Percentiles rank a stretch among this genome's conserved stretches.
phyloP scores from a whole-genome alignment of 2,888 invertebrate species.

The Helleia helle region DNA sequence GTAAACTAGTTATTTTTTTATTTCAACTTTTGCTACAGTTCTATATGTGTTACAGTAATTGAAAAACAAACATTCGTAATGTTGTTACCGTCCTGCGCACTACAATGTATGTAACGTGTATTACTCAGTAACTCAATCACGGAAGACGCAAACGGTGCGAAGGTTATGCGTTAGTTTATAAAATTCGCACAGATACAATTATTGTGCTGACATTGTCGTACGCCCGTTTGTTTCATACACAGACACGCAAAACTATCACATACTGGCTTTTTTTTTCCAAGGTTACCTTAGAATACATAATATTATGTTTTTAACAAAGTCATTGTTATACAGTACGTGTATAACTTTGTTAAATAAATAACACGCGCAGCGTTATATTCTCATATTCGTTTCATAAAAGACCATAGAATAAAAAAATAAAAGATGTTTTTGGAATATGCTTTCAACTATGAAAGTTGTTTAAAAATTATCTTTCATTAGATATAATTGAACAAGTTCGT shows the following conservation, averaged over 20 bases:
- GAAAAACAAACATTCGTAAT: not conserved
- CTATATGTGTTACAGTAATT: too few species aligned
- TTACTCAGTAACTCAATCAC: constrained; percentile 20
- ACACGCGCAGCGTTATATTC: too few species aligned
- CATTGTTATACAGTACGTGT: too few species aligned
- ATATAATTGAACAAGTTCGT: constrained; percentile 16
- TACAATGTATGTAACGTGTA: not conserved
- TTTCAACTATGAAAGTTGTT: not conserved
- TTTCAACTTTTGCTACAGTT: too few species aligned
- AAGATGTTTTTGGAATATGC: too few species aligned
- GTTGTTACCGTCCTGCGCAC: too few species aligned
- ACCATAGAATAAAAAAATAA: too few species aligned
- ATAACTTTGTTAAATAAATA: too few species aligned
- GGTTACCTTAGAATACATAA: not conserved
- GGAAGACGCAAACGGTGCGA: constrained; percentile 28
- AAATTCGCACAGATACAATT: constrained; percentile 14
- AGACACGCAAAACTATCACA: constrained; percentile 1
- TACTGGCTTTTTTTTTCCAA: constrained; percentile 5
- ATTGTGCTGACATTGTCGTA: constrained; percentile 17
- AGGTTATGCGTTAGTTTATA: constrained; percentile 23
- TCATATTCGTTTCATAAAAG: too few species aligned
- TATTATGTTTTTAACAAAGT: too few species aligned
- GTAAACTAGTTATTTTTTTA: too few species aligned
- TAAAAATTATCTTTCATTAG: constrained; percentile 3
- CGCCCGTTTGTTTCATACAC: not conserved